Percentiles rank a stretch among this genome's conserved stretches.
Conservation (phyloP, 2,797 vertebrate species). For the Smutsia gigantea region DNA sequence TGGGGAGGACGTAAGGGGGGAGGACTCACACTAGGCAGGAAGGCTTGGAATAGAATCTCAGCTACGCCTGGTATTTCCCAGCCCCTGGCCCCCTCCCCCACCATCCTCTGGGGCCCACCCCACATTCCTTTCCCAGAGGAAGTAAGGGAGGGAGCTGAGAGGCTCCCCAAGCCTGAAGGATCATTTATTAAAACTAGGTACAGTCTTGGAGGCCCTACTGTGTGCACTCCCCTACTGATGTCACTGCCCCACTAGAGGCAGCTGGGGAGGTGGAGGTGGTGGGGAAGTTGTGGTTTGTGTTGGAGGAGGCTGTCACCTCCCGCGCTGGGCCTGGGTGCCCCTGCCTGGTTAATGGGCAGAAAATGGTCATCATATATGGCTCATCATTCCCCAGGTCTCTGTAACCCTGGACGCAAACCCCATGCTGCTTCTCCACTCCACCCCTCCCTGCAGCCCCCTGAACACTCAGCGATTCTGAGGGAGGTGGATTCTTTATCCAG, state of each 20-base stretch:
- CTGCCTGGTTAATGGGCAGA: conserved; percentile 13
- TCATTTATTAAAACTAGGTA: conserved; percentile 31
- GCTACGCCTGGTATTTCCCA: conserved; percentile 86
- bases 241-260: background rate
- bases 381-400: conserved; percentile 14
- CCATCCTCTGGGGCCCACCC: conserved; percentile 73
- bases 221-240: background rate
- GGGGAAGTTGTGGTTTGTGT: background rate
- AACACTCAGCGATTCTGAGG: background rate
- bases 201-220: background rate
- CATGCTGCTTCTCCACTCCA: background rate
- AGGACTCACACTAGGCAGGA: conserved; percentile 66
- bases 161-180: conserved; percentile 42
- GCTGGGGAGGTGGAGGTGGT: background rate
- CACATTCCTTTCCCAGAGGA: conserved; percentile 82
- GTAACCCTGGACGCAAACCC: background rate
- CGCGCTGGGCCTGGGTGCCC: background rate
- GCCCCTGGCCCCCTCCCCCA: conserved; percentile 71
- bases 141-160: conserved; percentile 61
- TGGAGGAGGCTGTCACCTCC: background rate
- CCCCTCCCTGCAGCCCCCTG: background rate
- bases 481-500: background rate
- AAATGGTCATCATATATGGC: background rate
- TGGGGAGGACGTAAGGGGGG: conserved; percentile 63
- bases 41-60: conserved; percentile 84